Conservation (phyloP, 2,113 vertebrate genomes). For the Mobula birostris region DNA sequence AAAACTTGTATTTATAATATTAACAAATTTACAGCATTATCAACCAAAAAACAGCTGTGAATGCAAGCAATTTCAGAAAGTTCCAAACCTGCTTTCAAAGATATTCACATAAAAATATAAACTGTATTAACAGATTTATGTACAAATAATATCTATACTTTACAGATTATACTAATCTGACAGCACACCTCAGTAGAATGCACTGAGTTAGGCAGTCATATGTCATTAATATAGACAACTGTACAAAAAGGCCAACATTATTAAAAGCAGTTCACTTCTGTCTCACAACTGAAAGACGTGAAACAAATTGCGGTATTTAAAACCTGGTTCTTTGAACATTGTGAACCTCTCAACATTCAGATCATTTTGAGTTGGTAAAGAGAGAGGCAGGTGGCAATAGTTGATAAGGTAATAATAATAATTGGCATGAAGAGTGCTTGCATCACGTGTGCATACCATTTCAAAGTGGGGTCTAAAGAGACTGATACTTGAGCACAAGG, state of each 20-base stretch:
- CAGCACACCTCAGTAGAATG: background rate
- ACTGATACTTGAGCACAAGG: background rate
- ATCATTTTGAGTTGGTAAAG: background rate
- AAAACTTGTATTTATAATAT: constrained; percentile 33
- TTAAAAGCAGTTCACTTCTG: background rate
- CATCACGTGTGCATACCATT: background rate
- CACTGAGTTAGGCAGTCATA: background rate
- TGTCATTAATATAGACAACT: background rate
- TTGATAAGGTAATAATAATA: background rate
- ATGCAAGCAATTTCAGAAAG: too few species aligned
- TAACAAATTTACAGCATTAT: constrained; percentile 30
- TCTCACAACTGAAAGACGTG: background rate
- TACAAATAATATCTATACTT: too few species aligned
- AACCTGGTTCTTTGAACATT: background rate
- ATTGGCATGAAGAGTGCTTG: background rate
- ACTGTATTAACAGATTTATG: too few species aligned
- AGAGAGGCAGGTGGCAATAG: background rate
- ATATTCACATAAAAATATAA: too few species aligned
- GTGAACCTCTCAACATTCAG: background rate
- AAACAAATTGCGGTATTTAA: background rate
- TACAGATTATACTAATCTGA: too few species aligned
- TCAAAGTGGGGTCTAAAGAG: background rate
- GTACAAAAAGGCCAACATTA: background rate
- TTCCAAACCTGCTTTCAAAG: too few species aligned
- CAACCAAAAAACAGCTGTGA: too few species aligned